Conservation (phyloP, 2,888 invertebrate genomes). For the Zeuzera pyrina region DNA sequence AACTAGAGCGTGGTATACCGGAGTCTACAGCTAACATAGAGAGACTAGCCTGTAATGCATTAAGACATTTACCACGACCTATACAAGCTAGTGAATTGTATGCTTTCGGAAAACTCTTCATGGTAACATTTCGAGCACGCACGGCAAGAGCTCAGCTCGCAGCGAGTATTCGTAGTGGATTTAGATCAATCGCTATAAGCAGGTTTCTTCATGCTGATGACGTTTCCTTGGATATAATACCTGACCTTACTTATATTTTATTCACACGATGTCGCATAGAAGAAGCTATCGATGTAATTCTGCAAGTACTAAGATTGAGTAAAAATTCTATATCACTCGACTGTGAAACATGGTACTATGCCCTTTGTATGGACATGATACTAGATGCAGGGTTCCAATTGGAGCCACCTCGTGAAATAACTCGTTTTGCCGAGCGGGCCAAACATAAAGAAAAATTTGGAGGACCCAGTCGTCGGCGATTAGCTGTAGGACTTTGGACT, state of each 20-base stretch:
- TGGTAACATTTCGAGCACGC: conserved; percentile 52
- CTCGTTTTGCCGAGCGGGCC: conserved; percentile 45
- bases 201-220: conserved; percentile 50
- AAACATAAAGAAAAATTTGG: conserved; percentile 30
- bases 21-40: conserved; percentile 47
- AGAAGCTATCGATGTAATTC: conserved; percentile 62
- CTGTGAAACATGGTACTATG: conserved; percentile 69
- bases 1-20: conserved; percentile 45
- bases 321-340: conserved; percentile 30
- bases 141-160: conserved; percentile 41
- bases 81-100: conserved; percentile 54
- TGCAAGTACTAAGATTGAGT: conserved; percentile 35
- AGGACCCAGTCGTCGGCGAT: conserved; percentile 37
- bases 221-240: conserved; percentile 52
- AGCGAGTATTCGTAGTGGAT: conserved; percentile 47
- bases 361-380: conserved; percentile 70
- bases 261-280: conserved; percentile 53
- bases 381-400: conserved; percentile 71
- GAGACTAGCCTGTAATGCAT: conserved; percentile 34
- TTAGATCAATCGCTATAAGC: conserved; percentile 50
- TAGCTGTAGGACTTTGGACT: conserved; percentile 52
- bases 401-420: conserved; percentile 58
- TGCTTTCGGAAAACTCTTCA: conserved; percentile 54
- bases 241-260: conserved; percentile 55
- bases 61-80: conserved; percentile 36